phyloP scores from a whole-genome alignment of 2,113 vertebrate genomes.

The Melanerpes formicivorus region DNA sequence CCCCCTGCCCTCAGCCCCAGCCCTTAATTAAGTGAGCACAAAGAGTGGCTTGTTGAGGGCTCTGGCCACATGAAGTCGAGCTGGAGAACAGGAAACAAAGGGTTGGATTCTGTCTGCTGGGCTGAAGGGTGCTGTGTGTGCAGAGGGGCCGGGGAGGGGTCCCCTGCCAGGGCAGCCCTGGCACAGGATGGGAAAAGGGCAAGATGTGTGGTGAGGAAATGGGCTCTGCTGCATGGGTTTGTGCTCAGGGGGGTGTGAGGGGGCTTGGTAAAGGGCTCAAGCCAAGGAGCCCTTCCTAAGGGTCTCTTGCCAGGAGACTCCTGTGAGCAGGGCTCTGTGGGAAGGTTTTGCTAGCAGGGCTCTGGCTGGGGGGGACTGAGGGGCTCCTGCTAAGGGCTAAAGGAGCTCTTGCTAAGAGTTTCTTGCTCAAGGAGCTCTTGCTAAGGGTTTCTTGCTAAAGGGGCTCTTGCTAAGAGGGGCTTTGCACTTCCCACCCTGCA shows the following conservation, averaged over 20 bases:
- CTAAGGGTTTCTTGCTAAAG: neutral
- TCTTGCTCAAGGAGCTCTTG: neutral
- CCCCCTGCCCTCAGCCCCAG: slow-evolving; percentile 59
- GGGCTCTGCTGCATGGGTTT: neutral
- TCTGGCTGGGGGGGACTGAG: too few relatives aligned
- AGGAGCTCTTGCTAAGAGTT: neutral
- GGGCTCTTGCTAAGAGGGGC: neutral
- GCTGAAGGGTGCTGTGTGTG: slow-evolving; percentile 66
- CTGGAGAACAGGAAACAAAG: slow-evolving; percentile 78
- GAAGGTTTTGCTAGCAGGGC: neutral
- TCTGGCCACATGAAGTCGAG: slow-evolving; percentile 38
- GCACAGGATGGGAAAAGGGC: neutral
- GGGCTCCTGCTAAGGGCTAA: fast-evolving
- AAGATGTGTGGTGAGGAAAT: neutral
- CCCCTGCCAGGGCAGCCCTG: neutral
- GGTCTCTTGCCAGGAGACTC: too few relatives aligned
- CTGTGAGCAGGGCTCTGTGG: neutral
- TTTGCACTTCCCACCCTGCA: neutral
- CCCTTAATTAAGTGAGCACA: slow-evolving; percentile 80
- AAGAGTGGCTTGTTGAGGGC: slow-evolving; percentile 76
- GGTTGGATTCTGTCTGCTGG: slow-evolving; percentile 75
- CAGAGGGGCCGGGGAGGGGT: slow-evolving; percentile 8
- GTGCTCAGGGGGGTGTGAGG: neutral
- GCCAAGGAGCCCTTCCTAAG: too few relatives aligned
- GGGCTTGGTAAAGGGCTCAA: neutral